Base-by-base conservation (phyloP, 1,140 invertebrate species). In the Oncopeltus fasciatus region DNA sequence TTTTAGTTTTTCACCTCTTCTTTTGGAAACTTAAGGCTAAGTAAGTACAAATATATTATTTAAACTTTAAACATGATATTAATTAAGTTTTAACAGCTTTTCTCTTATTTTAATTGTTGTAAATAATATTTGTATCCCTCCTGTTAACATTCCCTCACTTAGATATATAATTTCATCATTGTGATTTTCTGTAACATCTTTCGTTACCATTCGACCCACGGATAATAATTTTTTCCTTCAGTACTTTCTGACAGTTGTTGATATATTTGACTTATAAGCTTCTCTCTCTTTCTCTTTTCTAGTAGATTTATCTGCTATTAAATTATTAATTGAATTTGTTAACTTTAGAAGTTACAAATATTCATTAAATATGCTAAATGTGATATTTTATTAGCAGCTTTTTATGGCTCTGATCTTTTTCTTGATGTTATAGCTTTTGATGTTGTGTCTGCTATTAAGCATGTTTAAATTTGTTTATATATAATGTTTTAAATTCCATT, bases 91-190 rank as follows among this genome's bases (percentile, higher is more conserved):
- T 53, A 53, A 24, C 49, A 53, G 14, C 1, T 26, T 2, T n/a
- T n/a, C n/a, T 24, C 24, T 53, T 53, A 9, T 14, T 53, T 24
- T 53, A 24, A 24, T 53, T 53, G 49, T 2, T 53, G 49, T 53
- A 53, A 14, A 53, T 53, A 53, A 24, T 53, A 24, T 26, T 53
- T 53, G 20, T 24, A 20, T 53, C 24, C 24, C 5, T 24, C 49
- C 49, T 53, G 49, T 53, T 53, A 53, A 53, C 49, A 53, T 53
- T 53, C 49, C 49, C 49, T 53, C 20, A 24, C 26, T 53, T 18
- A 9, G 49, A 2, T 53, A 26, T 53, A 27, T 24, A 24, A 24
- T 53, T 53, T 53, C 20, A n/a, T n/a, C n/a, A 53, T 53, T 53
- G 49, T 53, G 49, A 53, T 53, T 53, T 53, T 24, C 49, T 53